These are phyloP conservation scores for Dasyornis broadbenti DNA, from an alignment of 2,113 vertebrate species.

Conservation along the genomic window DNA sequence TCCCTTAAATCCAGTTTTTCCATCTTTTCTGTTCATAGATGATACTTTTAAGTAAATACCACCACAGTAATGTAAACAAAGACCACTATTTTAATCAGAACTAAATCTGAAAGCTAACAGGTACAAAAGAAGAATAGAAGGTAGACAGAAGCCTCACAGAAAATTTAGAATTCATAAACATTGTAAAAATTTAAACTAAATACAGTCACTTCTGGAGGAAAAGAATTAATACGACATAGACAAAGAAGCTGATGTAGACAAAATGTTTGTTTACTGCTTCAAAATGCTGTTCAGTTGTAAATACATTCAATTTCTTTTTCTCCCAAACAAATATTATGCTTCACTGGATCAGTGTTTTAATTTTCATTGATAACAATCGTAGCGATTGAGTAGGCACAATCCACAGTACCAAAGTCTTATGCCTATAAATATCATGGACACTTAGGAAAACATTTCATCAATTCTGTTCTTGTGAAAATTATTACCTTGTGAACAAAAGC, in stretches of 20 bases:
- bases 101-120: background rate
- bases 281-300: background rate
- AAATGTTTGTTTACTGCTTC: background rate
- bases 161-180: background rate
- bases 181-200: background rate
- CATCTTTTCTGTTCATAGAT: background rate
- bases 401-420: background rate
- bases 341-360: background rate
- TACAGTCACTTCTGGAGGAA: background rate
- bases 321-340: background rate
- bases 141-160: background rate
- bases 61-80: background rate
- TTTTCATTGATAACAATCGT: background rate
- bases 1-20: background rate
- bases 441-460: background rate
- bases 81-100: background rate
- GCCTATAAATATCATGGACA: background rate
- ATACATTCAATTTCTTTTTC: background rate
- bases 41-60: background rate
- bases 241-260: too few relatives aligned
- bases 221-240: too few relatives aligned
- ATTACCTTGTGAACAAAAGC: background rate
- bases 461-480: background rate
- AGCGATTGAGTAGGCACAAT: background rate
- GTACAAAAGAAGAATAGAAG: background rate